These are phyloP conservation scores for Ornithoptera priamus DNA, from an alignment of 2,888 invertebrate genomes.

Conservation along the genomic window DNA sequence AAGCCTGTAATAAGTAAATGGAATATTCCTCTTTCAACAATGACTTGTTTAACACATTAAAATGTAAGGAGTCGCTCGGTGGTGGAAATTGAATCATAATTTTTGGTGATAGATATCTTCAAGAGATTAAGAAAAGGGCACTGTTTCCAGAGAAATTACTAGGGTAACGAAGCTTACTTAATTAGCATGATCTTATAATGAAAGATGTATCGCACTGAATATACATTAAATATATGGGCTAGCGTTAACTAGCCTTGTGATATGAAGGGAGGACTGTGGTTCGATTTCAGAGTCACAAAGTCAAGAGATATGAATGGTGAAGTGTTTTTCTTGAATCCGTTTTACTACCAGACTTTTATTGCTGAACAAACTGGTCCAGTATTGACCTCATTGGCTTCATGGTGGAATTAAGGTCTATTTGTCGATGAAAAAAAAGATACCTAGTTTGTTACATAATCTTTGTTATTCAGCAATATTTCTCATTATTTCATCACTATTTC, in stretches of 20 bases:
- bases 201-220: neutral
- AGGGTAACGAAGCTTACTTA: neutral
- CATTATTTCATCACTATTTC: constrained; percentile 9
- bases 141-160: neutral
- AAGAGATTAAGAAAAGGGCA: too few species aligned
- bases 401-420: too few species aligned
- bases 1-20: neutral
- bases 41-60: neutral
- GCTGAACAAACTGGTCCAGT: too few species aligned
- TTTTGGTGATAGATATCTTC: too few species aligned
- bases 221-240: too few species aligned
- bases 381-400: too few species aligned
- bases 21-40: neutral
- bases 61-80: neutral
- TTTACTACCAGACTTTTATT: too few species aligned
- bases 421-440: neutral
- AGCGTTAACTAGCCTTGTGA: too few species aligned
- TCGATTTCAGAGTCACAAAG: too few species aligned
- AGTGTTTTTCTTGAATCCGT: too few species aligned
- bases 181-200: neutral
- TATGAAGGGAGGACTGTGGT: too few species aligned
- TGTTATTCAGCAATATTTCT: neutral
- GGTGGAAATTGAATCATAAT: neutral
- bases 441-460: neutral
- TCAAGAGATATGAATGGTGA: too few species aligned